Evolutionary conservation across 2,888 invertebrate species (phyloP), one percentile per base, ranked within the genome.

Genomic region (Cabera pusaria): DNA sequence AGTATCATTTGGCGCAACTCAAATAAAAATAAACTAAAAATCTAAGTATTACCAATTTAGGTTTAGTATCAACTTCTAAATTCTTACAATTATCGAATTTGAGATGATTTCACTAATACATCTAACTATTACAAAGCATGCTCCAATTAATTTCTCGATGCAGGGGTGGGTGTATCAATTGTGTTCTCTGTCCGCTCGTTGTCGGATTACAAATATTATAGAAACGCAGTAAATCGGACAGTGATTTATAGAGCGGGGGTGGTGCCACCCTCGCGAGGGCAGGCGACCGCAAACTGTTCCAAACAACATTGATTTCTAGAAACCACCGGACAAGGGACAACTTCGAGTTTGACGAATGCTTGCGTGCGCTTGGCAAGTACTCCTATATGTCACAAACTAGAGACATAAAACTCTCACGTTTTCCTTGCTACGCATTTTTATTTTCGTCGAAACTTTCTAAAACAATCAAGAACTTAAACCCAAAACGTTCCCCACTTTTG

Each of bases 161-260:
- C 25, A 56, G 51, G 64, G 54, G 63, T 65, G 72, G 72, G 76
- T 68, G 69, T 65, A 68, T 67, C 72, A 67, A 74, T 78, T 72
- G 75, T 74, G 62, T 62, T 57, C 54, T 56, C 61, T 59, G 65
- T 70, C 66, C 79, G 74, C 72, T 62, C 75, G 77, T 64, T 72
- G 76, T 51, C 62, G 74, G 76, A 76, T 79, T 78, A 79, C 76
- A 74, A 79, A 77, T 80, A 76, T 84, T 82, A 79, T 80, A 85
- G 82, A 81, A 84, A 79, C 79, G 75, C 71, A 69, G 83, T 84
- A 85, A 86, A 83, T 84, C 74, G 82, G 86, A 86, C 87, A 86
- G 82, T 87, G 87, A 87, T 88, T 88, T 88, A 88, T 88, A 85
- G 72, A 78, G 72, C 72, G 82, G 85, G 86, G 87, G 84, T 73